Conservation (phyloP, 2,888 invertebrate genomes). For the Dioctria linearis region DNA sequence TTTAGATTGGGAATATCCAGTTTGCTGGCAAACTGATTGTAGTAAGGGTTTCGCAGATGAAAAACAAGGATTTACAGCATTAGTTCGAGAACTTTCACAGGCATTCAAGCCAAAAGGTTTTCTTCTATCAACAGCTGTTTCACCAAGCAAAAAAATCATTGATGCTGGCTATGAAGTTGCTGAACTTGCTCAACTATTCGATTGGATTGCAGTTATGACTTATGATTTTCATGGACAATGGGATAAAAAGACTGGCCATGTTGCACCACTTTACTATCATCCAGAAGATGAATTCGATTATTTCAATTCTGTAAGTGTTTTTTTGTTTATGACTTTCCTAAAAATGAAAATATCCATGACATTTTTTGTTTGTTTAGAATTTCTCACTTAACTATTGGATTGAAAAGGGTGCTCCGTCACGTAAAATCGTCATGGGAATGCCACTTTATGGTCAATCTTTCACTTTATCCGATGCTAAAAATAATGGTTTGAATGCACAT, state of each 20-base stretch:
- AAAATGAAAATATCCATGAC: too few species aligned
- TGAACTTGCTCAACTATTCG: slow-evolving; percentile 80
- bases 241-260: slow-evolving; percentile 93
- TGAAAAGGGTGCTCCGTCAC: slow-evolving; percentile 84
- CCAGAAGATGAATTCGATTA: slow-evolving; percentile 86
- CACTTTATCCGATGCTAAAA: slow-evolving; percentile 75
- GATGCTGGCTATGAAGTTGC: slow-evolving; percentile 90
- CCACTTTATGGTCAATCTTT: slow-evolving; percentile 92
- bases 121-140: slow-evolving; percentile 86
- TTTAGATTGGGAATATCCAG: slow-evolving; percentile 95
- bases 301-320: slow-evolving; percentile 82
- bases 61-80: slow-evolving; percentile 83
- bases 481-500: slow-evolving; percentile 81
- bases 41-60: slow-evolving; percentile 87
- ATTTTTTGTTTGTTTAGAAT: slow-evolving; percentile 74
- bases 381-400: slow-evolving; percentile 93
- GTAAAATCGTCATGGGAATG: slow-evolving; percentile 90
- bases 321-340: background rate
- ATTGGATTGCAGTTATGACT: slow-evolving; percentile 94
- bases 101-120: slow-evolving; percentile 79
- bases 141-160: slow-evolving; percentile 89
- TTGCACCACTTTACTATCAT: slow-evolving; percentile 87
- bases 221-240: slow-evolving; percentile 94
- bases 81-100: slow-evolving; percentile 81
- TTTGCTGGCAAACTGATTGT: slow-evolving; percentile 82